phyloP scores from a whole-genome alignment of 2,113 vertebrate genomes.

The Fukomys damarensis region DNA sequence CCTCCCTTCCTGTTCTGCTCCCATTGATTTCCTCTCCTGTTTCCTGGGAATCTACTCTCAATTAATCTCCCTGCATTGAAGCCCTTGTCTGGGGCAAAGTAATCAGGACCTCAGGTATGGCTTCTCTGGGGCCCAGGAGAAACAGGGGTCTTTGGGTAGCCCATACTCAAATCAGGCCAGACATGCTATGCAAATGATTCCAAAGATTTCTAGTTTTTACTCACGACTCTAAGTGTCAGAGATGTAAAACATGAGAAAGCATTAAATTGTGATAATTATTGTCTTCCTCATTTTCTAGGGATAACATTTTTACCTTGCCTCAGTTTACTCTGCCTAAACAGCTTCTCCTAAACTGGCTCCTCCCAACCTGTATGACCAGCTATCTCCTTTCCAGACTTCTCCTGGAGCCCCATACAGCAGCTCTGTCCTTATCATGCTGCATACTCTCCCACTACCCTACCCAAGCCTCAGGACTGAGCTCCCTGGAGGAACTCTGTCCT shows the following conservation, averaged over 20 bases:
- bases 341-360: not conserved
- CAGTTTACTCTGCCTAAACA: not conserved
- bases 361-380: not conserved
- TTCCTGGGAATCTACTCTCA: not conserved
- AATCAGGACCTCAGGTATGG: too few species aligned
- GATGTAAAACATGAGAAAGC: not conserved
- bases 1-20: not conserved
- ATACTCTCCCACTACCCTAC: not conserved
- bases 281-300: not conserved
- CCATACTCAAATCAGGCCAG: not conserved
- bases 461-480: not conserved
- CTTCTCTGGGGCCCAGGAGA: not conserved
- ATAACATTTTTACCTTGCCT: not conserved
- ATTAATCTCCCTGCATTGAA: not conserved
- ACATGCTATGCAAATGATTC: not conserved
- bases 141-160: rapidly evolving
- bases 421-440: too few species aligned
- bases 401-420: not conserved
- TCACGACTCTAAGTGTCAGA: not conserved
- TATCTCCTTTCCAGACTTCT: not conserved
- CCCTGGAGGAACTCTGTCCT: not conserved
- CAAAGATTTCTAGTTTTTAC: not conserved
- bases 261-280: not conserved
- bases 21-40: not conserved
- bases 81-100: not conserved